phyloP scores from a whole-genome alignment of 2,888 invertebrate genomes.

The Nematopogon swammerdamellus region DNA sequence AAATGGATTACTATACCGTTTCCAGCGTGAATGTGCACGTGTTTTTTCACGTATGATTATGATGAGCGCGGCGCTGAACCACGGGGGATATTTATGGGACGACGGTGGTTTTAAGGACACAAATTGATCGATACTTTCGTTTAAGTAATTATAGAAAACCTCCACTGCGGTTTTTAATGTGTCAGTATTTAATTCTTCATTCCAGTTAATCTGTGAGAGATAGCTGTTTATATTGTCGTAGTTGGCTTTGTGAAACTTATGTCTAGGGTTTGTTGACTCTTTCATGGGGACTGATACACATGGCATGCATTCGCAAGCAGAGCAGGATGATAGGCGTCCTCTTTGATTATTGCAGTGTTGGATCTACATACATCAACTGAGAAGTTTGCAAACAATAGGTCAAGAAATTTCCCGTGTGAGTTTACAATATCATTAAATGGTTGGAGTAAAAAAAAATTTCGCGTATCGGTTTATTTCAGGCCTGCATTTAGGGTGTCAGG shows the following conservation, averaged over 20 bases:
- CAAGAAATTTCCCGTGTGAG: background rate
- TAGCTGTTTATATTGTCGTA: background rate
- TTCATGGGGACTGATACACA: background rate
- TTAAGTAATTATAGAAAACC: background rate
- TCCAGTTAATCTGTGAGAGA: background rate
- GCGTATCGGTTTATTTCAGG: background rate
- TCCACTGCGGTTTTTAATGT: background rate
- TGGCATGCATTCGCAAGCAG: background rate
- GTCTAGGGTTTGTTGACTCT: background rate
- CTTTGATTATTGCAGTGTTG: background rate
- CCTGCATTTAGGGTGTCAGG: conserved; percentile 1
- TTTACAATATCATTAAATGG: background rate
- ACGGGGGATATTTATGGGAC: background rate
- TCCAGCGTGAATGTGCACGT: background rate
- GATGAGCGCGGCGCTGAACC: background rate
- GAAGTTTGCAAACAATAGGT: background rate
- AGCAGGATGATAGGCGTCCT: background rate
- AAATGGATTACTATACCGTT: background rate
- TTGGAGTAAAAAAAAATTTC: background rate
- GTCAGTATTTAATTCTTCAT: background rate
- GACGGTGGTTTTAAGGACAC: background rate
- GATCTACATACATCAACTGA: background rate
- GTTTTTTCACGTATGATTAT: background rate
- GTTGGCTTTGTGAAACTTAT: background rate
- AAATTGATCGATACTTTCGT: background rate